These are phyloP conservation scores for Apis laboriosa DNA, from an alignment of 1,140 invertebrate genomes.

Conservation along the genomic window DNA sequence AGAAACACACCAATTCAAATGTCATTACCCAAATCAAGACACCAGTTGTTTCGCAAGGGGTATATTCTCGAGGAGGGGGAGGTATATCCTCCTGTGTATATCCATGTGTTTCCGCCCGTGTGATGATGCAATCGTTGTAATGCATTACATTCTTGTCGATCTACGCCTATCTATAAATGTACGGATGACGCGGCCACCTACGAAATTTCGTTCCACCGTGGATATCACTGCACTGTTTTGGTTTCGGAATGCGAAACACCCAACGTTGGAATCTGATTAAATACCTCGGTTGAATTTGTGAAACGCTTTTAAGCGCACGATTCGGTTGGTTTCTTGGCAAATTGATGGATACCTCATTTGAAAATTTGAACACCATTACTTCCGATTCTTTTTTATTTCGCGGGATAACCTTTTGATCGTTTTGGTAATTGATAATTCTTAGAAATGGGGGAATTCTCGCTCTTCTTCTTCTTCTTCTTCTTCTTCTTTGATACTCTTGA, in stretches of 20 bases:
- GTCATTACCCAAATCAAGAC: too few relatives aligned
- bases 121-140: not conserved
- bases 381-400: too few relatives aligned
- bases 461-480: too few relatives aligned
- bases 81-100: not conserved
- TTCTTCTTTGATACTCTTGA: too few relatives aligned
- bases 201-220: slow-evolving; percentile 1
- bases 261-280: not conserved
- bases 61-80: too few relatives aligned
- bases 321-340: not conserved
- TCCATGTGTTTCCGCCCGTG: not conserved
- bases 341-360: too few relatives aligned
- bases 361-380: not conserved
- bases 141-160: not conserved
- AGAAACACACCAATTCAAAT: not conserved
- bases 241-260: slow-evolving; percentile 10
- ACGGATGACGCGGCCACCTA: slow-evolving; percentile 23
- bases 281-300: not conserved
- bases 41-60: too few relatives aligned
- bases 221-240: slow-evolving; percentile 23
- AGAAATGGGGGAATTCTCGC: not conserved
- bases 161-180: slow-evolving; percentile 20
- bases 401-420: not conserved
- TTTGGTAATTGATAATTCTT: not conserved
- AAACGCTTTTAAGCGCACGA: not conserved